phyloP scores from a whole-genome alignment of 2,888 invertebrate genomes.

The Bimastos eiseni region DNA sequence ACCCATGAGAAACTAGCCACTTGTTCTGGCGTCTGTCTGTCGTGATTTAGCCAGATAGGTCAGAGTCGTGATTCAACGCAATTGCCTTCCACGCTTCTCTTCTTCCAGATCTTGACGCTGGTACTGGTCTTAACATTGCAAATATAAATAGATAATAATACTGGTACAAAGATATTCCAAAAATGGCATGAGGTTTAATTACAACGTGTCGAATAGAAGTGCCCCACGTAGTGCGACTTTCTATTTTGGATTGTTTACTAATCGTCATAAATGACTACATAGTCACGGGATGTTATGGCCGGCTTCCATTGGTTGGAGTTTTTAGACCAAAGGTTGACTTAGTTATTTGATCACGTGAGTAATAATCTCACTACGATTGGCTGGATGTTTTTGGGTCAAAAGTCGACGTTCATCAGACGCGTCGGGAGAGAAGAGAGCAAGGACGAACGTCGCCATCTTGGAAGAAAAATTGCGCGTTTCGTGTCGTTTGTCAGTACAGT shows the following conservation, averaged over 20 bases:
- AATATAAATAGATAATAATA: no score
- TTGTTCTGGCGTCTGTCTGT: no score
- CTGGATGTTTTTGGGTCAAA: conserved; percentile 6
- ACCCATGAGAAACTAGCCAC: no score
- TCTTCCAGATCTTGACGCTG: no score
- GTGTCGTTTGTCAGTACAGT: neutral
- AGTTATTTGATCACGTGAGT: neutral
- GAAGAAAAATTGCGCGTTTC: conserved; percentile 13
- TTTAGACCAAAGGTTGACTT: neutral
- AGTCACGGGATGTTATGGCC: neutral
- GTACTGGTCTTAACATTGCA: no score
- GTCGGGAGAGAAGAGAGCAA: conserved; percentile 1
- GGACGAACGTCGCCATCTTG: conserved; percentile 13
- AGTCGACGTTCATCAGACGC: conserved; percentile 13
- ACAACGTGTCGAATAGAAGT: neutral
- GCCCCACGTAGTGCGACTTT: neutral
- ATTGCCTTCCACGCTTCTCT: no score
- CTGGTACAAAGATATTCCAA: no score
- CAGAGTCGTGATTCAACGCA: no score
- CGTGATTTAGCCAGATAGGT: no score
- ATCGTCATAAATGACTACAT: neutral
- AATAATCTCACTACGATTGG: neutral
- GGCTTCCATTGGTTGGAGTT: neutral
- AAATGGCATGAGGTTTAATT: neutral
- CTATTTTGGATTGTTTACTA: neutral